A percentile compares a stretch with the other conserved stretches of the same genome.
Conservation (phyloP, 2,888 invertebrate genomes). For the Rhagophthalmus giganteus region DNA sequence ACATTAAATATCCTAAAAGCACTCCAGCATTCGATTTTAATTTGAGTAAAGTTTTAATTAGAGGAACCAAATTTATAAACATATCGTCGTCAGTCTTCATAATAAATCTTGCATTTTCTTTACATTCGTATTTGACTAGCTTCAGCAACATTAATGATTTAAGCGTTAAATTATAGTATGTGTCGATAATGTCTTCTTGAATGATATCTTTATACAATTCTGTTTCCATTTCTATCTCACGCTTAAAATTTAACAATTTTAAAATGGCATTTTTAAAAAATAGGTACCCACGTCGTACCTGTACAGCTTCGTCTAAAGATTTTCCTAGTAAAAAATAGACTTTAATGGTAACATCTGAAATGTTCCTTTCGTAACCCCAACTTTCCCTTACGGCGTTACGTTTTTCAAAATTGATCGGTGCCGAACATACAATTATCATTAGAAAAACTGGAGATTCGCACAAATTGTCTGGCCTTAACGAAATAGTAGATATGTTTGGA, state of each 20-base stretch:
- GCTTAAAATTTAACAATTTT: slow-evolving; percentile 53
- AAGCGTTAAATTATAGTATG: slow-evolving; percentile 83
- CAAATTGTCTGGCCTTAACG: slow-evolving; percentile 64
- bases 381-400: slow-evolving; percentile 71
- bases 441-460: slow-evolving; percentile 62
- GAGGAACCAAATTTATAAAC: slow-evolving; percentile 76
- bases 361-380: slow-evolving; percentile 61
- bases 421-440: slow-evolving; percentile 75
- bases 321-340: slow-evolving; percentile 65
- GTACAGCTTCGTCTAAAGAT: slow-evolving; percentile 60
- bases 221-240: slow-evolving; percentile 67
- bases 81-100: slow-evolving; percentile 88
- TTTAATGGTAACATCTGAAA: slow-evolving; percentile 52
- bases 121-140: slow-evolving; percentile 73
- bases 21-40: slow-evolving; percentile 54
- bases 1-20: slow-evolving; percentile 77
- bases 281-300: slow-evolving; percentile 45
- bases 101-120: slow-evolving; percentile 61
- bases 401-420: slow-evolving; percentile 68
- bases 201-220: slow-evolving; percentile 74
- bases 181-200: slow-evolving; percentile 81
- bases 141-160: slow-evolving; percentile 85
- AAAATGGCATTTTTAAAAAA: background rate
- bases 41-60: slow-evolving; percentile 53
- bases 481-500: slow-evolving; percentile 68